These are phyloP conservation scores for Himalopsyche anomala DNA, from an alignment of 2,888 invertebrate species.

Conservation along the genomic window DNA sequence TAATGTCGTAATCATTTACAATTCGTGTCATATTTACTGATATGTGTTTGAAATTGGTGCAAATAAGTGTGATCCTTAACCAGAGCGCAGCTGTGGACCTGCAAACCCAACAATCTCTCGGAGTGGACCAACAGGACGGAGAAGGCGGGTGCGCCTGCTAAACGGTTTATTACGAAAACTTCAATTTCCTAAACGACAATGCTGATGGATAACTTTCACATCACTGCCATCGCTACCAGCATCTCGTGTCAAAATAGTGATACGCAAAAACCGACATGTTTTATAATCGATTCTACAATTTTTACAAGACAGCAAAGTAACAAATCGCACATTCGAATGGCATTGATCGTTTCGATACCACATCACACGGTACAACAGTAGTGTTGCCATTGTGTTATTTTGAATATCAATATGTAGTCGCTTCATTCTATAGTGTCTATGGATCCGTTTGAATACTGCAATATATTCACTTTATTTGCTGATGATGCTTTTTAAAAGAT, in stretches of 20 bases:
- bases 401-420: slow-evolving; percentile 44
- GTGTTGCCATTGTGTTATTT: background rate
- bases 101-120: slow-evolving; percentile 88
- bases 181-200: slow-evolving; percentile 20
- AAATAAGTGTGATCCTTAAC: slow-evolving; percentile 63
- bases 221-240: slow-evolving; percentile 55
- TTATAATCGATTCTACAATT: slow-evolving; percentile 47
- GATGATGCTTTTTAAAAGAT: slow-evolving; percentile 36
- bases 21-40: background rate
- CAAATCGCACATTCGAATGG: slow-evolving; percentile 49
- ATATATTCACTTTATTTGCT: slow-evolving; percentile 17
- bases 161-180: slow-evolving; percentile 7
- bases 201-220: slow-evolving; percentile 36
- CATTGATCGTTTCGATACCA: background rate
- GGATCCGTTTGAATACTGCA: slow-evolving; percentile 44
- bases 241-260: slow-evolving; percentile 41
- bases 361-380: background rate
- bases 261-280: background rate
- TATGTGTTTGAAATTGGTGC: slow-evolving; percentile 45
- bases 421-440: slow-evolving; percentile 52
- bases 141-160: slow-evolving; percentile 91
- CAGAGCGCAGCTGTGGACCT: slow-evolving; percentile 84
- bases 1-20: too few species aligned
- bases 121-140: slow-evolving; percentile 86
- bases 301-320: slow-evolving; percentile 46